These are phyloP conservation scores for Eunapius fragilis DNA, from an alignment of 37 sponge, comb jelly and placozoan species.

Conservation along the genomic window DNA sequence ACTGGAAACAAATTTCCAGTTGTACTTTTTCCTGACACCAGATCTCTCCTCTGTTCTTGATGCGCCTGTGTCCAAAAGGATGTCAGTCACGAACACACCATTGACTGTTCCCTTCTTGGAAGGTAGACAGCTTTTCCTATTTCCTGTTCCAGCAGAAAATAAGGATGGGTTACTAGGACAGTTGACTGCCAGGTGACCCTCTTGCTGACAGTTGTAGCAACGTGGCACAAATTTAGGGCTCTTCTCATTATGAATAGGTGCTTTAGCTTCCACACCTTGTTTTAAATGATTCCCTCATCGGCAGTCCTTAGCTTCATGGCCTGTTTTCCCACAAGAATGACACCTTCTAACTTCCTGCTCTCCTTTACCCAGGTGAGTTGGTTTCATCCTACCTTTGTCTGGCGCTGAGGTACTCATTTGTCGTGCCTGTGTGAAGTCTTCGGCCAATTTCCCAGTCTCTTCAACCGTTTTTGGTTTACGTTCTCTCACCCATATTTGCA, in stretches of 20 bases:
- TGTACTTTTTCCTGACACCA: conserved; percentile 21
- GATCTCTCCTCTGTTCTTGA: conserved; percentile 22
- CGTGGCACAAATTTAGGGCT: neutral
- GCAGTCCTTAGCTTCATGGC: neutral
- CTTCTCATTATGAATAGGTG: neutral
- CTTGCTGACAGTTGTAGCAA: neutral
- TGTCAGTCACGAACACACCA: conserved; percentile 4
- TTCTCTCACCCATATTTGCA: conserved; percentile 38
- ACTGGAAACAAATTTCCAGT: conserved; percentile 1
- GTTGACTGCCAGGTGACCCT: neutral
- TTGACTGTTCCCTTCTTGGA: conserved; percentile 14
- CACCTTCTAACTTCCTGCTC: neutral
- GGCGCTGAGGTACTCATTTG: neutral
- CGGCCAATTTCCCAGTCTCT: conserved; percentile 24
- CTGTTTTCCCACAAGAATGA: neutral
- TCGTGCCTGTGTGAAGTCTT: conserved; percentile 20
- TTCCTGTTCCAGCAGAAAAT: neutral
- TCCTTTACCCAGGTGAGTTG: neutral
- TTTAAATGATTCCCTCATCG: neutral
- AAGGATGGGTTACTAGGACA: neutral
- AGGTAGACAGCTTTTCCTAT: neutral
- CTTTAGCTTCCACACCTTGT: neutral
- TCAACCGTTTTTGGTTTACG: conserved; percentile 27
- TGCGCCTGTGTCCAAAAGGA: conserved; percentile 48
- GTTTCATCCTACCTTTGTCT: neutral